Percentiles rank a stretch among this genome's conserved stretches.
These are phyloP conservation scores for Heliconius charithonia DNA, from an alignment of 2,888 invertebrate species.

Conservation along the genomic window DNA sequence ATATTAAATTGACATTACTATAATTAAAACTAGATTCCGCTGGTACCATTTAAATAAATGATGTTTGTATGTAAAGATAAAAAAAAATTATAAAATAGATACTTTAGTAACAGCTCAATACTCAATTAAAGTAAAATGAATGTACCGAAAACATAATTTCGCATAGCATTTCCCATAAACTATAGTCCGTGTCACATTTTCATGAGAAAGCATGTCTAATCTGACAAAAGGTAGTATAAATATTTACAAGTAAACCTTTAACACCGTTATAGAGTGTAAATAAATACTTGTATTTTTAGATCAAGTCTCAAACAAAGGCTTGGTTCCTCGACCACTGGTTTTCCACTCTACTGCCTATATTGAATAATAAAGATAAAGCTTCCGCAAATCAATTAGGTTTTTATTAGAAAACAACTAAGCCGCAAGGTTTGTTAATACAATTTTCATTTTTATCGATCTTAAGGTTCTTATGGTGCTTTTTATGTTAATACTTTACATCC, in stretches of 20 bases:
- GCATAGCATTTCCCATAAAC: background rate
- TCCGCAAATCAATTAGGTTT: constrained; percentile 78
- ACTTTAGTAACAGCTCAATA: background rate
- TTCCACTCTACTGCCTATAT: constrained; percentile 51
- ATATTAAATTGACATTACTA: background rate
- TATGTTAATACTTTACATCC: background rate
- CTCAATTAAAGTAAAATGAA: background rate
- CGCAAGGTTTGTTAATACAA: constrained; percentile 56
- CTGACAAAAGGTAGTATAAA: constrained; percentile 13
- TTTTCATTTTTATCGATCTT: constrained; percentile 34
- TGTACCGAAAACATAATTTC: background rate
- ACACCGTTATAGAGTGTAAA: constrained; percentile 24
- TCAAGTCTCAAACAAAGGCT: constrained; percentile 45
- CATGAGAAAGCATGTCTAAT: constrained; percentile 18
- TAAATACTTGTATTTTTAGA: constrained; percentile 47
- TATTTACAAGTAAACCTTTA: constrained; percentile 16
- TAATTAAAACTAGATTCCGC: background rate
- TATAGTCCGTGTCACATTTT: background rate
- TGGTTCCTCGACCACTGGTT: constrained; percentile 47
- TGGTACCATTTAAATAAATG: background rate
- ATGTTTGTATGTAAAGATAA: background rate
- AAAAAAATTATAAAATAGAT: background rate
- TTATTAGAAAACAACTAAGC: constrained; percentile 67
- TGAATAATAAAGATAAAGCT: constrained; percentile 63
- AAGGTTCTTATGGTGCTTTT: constrained; percentile 22